Base-by-base conservation (phyloP, 2,888 invertebrate genomes). In the Phengaris alcon region DNA sequence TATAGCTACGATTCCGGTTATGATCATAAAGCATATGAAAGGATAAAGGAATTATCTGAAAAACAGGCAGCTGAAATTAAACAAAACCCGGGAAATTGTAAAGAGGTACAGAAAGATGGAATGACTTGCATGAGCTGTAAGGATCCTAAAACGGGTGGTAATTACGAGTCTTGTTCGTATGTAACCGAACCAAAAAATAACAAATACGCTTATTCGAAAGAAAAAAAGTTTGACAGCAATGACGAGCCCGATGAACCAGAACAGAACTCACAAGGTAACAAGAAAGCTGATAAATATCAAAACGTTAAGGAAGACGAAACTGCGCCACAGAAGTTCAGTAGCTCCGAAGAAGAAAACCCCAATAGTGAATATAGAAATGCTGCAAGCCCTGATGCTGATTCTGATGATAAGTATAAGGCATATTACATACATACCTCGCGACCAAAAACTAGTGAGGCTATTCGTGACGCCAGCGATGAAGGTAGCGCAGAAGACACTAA, bases 111-210 rank as follows among this genome's bases (percentile, higher is more conserved):
- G 73, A 95, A 94, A 81, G 95, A 95, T 78, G 95, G 95, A 4
- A 95, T 95, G 95, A 94, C 94, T 12, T 97, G 97, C 84, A 95
- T 94, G 79, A 93, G 96, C 2, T 97, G 97, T 83, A 95, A 96
- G 80, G 95, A 97, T 83, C 94, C 95, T 1, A 95, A 96, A 84
- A 96, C 95, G 2, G 96, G 96, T 69, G 97, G 96, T 51, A 95
- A 96, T 77, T 97, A 95, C 79, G 97, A 97, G 85, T 96, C 96
- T 13, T 97, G 97, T 84, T 96, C 96, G 0, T 97, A 97, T 86
- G 95, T 96, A 10, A 95, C 96, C 0, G 95, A 95, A 78, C 96
- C 96, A 0, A 94, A 95, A 82, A 96, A 96, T 78, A 95, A 96
- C 84, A 94, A 95, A 83, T 96, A 95, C 84, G 95, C 95, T 9